Evolutionary conservation across 2,888 invertebrate species (phyloP), one percentile per base, ranked within the genome.

Genomic region (Dicycla oo): DNA sequence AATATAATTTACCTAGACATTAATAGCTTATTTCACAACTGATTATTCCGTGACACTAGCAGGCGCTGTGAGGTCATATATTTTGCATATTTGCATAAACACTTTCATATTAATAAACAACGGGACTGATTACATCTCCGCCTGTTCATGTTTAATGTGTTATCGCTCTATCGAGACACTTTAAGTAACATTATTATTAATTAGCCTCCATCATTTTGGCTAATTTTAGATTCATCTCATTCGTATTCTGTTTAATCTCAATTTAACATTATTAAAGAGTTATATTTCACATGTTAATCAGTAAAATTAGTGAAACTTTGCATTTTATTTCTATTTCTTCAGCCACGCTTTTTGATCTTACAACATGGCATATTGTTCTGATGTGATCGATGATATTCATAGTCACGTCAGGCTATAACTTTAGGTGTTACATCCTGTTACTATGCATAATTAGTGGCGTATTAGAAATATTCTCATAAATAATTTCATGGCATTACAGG

Each of bases 11-110:
- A 70, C 54, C 67, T 73, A 69, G 71, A 78, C 74, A 72, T 80
- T 84, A 84, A 78, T 75, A 80, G 71, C 80, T 68, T 82, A 75
- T 82, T 73, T 80, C 61, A 69, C 75, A 82, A 84, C 70, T 69
- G 69, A 82, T 86, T 77, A 79, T 73, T 75, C 61, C 38, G 64
- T 47, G 76, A 72, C 66, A 81, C 61, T 81, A 68, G 69, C 49
- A 47, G 56, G 26, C 26, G 62, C 23, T 68, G 30, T 86, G 73
- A 79, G 74, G 74, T 80, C 76, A 81, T 40, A 34, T n/a, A n/a
- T n/a, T n/a, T n/a, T n/a, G n/a, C 57, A 40, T 72, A 73, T 78
- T 82, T 72, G 72, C 79, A 73, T 81, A 65, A 81, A 84, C 60
- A 74, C 74, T 81, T 84, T 81, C 73, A 51, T 79, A 73, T 67